Evolutionary conservation across 2,888 invertebrate species (phyloP), one percentile per base, ranked within the genome.

Genomic region (Yponomeuta cagnagella): DNA sequence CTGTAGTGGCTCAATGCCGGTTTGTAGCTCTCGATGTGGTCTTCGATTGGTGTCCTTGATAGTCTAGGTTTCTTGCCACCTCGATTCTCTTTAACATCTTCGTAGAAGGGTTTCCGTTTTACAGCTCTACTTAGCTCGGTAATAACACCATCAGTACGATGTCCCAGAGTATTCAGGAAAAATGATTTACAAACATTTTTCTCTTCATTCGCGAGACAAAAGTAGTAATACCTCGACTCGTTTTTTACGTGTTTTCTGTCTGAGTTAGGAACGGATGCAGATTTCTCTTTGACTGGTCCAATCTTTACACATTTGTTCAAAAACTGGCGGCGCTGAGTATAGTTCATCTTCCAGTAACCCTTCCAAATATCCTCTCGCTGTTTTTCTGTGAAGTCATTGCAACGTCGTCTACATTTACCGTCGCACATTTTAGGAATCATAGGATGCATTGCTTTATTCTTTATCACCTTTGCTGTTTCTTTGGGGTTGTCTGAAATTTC

Each of bases 121-220:
- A 71, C 48, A 70, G 70, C 70, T 70, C 69, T 70, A 37, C 72
- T 72, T 68, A 71, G 71, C 71, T 71, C 71, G 2, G 72, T 72
- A 71, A 71, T 70, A 69, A 71, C 71, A 72, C 72, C 70, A 70
- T 70, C 73, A 69, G 33, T 37, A 3, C 37, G 31, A 33, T 67
- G 67, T 9, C 67, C 67, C 67, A 73, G 8, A 65, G 72, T 73
- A 68, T 72, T 73, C 70, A 73, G 70, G 69, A 72, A 73, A 73
- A 73, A 72, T 71, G 9, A 71, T 73, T 73, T 71, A 70, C 72
- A 73, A 72, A 72, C 70, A 73, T 73, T 73, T 73, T 71, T 73
- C 71, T 73, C 72, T 71, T 73, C 71, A 48, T 64, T 71, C 68
- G 10, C 33, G 37, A 67, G 31, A 64, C 31, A 64, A 67, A 67